Conservation (phyloP, 2,888 invertebrate genomes). For the Lymantria monacha region DNA sequence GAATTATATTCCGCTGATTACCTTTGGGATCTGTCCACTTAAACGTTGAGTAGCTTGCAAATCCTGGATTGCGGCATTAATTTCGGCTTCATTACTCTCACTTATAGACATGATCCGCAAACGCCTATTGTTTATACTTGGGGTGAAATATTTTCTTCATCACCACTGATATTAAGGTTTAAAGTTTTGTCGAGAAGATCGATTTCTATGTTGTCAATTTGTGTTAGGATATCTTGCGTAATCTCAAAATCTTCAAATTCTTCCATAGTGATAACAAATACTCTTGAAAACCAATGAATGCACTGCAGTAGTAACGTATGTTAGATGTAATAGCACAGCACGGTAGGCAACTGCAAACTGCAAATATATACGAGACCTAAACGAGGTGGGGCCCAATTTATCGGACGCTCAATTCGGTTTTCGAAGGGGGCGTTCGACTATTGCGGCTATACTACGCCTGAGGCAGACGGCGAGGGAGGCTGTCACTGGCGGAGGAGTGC, state of each 20-base stretch:
- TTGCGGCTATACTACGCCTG: too few species aligned
- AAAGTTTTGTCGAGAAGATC: slow-evolving; percentile 1
- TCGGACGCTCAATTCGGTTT: too few species aligned
- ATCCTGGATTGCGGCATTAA: neutral
- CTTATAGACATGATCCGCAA: slow-evolving; percentile 3
- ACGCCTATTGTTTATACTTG: too few species aligned
- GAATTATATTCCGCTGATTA: slow-evolving; percentile 2
- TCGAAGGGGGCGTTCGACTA: too few species aligned
- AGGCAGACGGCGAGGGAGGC: too few species aligned
- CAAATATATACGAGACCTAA: neutral
- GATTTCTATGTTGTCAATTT: slow-evolving; percentile 1
- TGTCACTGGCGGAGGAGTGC: too few species aligned
- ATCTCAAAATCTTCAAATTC: slow-evolving; percentile 1
- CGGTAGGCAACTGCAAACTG: neutral
- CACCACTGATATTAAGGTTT: neutral
- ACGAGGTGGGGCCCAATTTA: too few species aligned
- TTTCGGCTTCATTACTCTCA: neutral
- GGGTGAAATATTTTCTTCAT: neutral
- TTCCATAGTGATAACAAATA: too few species aligned
- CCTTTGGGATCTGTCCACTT: neutral
- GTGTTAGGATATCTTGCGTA: slow-evolving; percentile 1
- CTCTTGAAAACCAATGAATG: too few species aligned
- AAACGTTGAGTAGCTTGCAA: neutral
- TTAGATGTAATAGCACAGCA: neutral
- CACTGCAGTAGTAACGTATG: too few species aligned